Conservation (phyloP, 2,113 vertebrate genomes). For the Pluvialis apricaria region DNA sequence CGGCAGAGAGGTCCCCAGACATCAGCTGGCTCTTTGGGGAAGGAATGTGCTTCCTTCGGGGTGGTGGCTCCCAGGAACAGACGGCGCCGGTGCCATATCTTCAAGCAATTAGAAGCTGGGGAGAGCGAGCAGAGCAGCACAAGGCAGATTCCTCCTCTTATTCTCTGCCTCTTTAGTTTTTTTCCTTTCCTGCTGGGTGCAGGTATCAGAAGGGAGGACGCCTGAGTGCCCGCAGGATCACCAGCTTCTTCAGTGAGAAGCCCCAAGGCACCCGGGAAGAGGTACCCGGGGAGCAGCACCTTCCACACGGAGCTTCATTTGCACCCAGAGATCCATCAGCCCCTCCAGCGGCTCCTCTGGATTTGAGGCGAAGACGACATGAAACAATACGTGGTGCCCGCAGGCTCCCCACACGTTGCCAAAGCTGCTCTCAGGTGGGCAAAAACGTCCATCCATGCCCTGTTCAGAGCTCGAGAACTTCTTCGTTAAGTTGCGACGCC, state of each 20-base stretch:
- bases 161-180: neutral
- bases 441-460: neutral
- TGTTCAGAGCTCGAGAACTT: neutral
- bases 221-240: neutral
- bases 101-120: neutral
- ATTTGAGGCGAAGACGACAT: neutral
- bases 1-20: neutral
- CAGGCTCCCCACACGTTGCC: neutral
- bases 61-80: neutral
- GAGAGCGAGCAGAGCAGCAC: neutral
- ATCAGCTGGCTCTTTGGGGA: neutral
- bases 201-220: neutral
- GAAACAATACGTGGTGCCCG: fast-evolving
- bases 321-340: neutral
- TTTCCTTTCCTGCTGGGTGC: neutral
- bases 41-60: neutral
- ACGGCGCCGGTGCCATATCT: neutral
- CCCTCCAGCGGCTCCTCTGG: neutral
- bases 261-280: fast-evolving
- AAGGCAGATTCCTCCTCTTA: neutral
- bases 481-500: fast-evolving
- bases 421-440: neutral
- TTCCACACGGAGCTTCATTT: neutral
- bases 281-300: neutral
- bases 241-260: neutral